Percentiles rank a stretch among this genome's conserved stretches.
phyloP scores from a whole-genome alignment of 2,113 vertebrate species.

The Spilogale gracilis region DNA sequence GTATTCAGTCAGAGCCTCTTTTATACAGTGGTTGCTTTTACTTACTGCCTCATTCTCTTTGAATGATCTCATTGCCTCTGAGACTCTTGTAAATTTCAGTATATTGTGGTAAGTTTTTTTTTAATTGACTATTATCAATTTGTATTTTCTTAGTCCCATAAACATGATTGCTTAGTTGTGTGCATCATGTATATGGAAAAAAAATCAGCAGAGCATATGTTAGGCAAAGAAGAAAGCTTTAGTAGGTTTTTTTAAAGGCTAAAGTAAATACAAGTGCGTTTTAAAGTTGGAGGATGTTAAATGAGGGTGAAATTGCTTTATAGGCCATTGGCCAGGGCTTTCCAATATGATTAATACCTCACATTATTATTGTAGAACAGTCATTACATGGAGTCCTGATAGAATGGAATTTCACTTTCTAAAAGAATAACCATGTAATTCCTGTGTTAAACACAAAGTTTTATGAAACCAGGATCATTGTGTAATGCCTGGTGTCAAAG shows the following conservation, averaged over 20 bases:
- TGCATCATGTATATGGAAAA: constrained; percentile 18
- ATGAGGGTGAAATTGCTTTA: constrained; percentile 77
- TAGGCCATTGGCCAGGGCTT: constrained; percentile 65
- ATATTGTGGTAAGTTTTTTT: constrained; percentile 39
- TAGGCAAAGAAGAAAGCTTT: constrained; percentile 31
- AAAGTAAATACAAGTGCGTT: constrained; percentile 70
- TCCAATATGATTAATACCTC: constrained; percentile 78
- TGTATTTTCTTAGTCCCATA: constrained; percentile 59
- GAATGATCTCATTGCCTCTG: constrained; percentile 32
- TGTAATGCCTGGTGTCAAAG: constrained; percentile 21
- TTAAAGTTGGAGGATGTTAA: constrained; percentile 66
- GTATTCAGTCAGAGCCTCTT: constrained; percentile 18
- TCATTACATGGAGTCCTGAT: constrained; percentile 65
- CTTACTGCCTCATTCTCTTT: constrained; percentile 55
- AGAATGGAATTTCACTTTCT: constrained; percentile 75
- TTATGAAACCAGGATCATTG: constrained; percentile 44
- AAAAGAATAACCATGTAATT: constrained; percentile 65
- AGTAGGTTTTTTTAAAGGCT: constrained; percentile 33
- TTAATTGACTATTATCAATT: constrained; percentile 58
- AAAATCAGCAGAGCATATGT: constrained; percentile 10
- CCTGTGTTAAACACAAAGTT: constrained; percentile 56
- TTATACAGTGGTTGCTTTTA: constrained; percentile 37
- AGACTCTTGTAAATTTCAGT: constrained; percentile 55
- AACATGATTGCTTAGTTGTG: constrained; percentile 49
- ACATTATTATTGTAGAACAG: constrained; percentile 69